Conservation (phyloP, 2,888 invertebrate species). For the Bimastos eiseni region DNA sequence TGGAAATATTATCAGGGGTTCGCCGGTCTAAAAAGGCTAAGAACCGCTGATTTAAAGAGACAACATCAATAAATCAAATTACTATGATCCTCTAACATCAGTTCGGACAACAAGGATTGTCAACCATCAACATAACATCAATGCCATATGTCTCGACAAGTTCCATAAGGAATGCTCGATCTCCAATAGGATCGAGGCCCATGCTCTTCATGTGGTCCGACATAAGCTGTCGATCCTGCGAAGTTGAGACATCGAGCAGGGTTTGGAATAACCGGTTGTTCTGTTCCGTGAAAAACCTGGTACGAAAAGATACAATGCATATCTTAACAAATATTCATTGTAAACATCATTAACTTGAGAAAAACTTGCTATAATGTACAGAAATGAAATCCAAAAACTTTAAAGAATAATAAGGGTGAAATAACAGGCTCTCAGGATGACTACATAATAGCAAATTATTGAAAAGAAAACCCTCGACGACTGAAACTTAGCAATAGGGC, state of each 20-base stretch:
- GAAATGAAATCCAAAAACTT: background rate
- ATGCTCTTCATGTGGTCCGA: slow-evolving; percentile 61
- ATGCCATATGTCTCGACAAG: slow-evolving; percentile 62
- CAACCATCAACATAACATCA: slow-evolving; percentile 61
- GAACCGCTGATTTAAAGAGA: too few species aligned
- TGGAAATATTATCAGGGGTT: too few species aligned
- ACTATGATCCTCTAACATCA: slow-evolving; percentile 38
- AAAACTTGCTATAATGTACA: background rate
- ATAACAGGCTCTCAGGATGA: background rate
- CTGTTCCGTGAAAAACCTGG: slow-evolving; percentile 61
- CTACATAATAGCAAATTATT: background rate
- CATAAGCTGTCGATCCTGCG: slow-evolving; percentile 60
- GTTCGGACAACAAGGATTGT: slow-evolving; percentile 62
- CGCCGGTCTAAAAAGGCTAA: too few species aligned
- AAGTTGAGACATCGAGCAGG: slow-evolving; percentile 59
- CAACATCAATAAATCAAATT: background rate
- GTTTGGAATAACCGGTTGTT: slow-evolving; percentile 61
- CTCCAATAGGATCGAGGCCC: slow-evolving; percentile 61
- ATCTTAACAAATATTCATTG: background rate
- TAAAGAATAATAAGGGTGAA: background rate
- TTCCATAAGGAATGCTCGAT: slow-evolving; percentile 61
- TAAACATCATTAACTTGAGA: background rate
- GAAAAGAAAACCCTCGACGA: background rate
- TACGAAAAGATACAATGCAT: slow-evolving; percentile 34
- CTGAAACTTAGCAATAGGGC: background rate